Evolutionary conservation across 23 tunicate genomes (phyloP).

Genomic region (Styela clava): DNA sequence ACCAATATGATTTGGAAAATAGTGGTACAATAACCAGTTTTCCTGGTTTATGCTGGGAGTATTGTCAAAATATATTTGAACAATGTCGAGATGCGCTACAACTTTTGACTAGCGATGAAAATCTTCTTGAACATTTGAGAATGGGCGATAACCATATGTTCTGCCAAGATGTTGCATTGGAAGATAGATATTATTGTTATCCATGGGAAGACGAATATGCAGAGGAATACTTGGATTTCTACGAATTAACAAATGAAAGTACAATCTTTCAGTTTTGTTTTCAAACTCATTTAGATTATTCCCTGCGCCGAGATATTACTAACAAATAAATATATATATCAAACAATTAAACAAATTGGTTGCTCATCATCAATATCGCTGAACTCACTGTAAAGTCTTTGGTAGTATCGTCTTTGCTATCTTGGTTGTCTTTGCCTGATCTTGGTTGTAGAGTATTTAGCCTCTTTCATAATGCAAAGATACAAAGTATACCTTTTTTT

Average conservation of each 20-base stretch:
- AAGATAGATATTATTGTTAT: slow-evolving; percentile 53
- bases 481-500: too few relatives aligned
- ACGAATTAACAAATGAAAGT: slow-evolving; percentile 4
- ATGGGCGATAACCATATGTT: not conserved
- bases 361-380: too few relatives aligned
- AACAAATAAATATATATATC: too few relatives aligned
- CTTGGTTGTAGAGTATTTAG: too few relatives aligned
- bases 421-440: too few relatives aligned
- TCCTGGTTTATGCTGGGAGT: slow-evolving; percentile 54
- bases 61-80: slow-evolving; percentile 13
- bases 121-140: not conserved
- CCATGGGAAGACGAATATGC: slow-evolving; percentile 30
- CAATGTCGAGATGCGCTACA: not conserved
- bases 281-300: too few relatives aligned
- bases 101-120: not conserved
- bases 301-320: too few relatives aligned
- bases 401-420: too few relatives aligned
- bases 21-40: slow-evolving; percentile 23
- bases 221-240: slow-evolving; percentile 5
- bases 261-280: too few relatives aligned
- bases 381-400: too few relatives aligned
- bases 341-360: too few relatives aligned
- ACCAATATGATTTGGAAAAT: slow-evolving; percentile 55
- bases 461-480: too few relatives aligned
- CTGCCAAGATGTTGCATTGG: slow-evolving; percentile 12